phyloP scores from a whole-genome alignment of 1,140 invertebrate species.

The Probaryconus sp. region DNA sequence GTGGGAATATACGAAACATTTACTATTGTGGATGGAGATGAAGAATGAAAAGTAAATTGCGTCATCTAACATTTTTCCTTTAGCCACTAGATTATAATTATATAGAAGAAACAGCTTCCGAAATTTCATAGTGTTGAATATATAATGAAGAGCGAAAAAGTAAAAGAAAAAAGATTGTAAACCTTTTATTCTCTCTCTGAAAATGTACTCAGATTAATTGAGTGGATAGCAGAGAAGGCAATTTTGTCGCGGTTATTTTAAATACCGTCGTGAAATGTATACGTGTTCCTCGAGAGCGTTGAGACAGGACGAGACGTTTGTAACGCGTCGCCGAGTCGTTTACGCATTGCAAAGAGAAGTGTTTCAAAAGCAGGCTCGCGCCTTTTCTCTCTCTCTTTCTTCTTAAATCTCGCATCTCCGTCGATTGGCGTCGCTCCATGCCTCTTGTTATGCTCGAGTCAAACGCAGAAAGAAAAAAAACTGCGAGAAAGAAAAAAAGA shows the following conservation, averaged over 20 bases:
- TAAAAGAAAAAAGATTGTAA: too few species aligned
- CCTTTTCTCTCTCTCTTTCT: constrained; percentile 46
- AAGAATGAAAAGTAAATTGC: constrained; percentile 46
- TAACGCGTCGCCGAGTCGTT: constrained; percentile 2
- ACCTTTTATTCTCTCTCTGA: too few species aligned
- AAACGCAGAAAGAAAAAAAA: constrained; percentile 16
- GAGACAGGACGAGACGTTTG: too few species aligned
- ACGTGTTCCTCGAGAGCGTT: too few species aligned
- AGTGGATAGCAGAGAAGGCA: background rate
- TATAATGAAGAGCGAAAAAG: too few species aligned
- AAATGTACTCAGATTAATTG: constrained; percentile 6
- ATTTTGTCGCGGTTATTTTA: constrained; percentile 12
- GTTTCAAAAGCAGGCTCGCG: constrained; percentile 22
- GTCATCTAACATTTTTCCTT: constrained; percentile 48
- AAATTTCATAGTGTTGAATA: too few species aligned
- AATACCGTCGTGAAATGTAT: constrained; percentile 9
- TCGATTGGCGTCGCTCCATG: constrained; percentile 40
- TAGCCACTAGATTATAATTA: too few species aligned
- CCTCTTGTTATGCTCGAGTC: constrained; percentile 33
- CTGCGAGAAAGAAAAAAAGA: constrained; percentile 1
- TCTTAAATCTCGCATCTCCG: constrained; percentile 12
- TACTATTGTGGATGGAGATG: constrained; percentile 9
- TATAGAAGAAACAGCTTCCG: too few species aligned
- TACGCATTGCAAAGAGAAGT: constrained; percentile 13
- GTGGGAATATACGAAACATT: constrained; percentile 19